Evolutionary conservation across 2,113 vertebrate species (phyloP), one percentile per base, ranked within the genome.

Genomic region (Oryzias woworae): DNA sequence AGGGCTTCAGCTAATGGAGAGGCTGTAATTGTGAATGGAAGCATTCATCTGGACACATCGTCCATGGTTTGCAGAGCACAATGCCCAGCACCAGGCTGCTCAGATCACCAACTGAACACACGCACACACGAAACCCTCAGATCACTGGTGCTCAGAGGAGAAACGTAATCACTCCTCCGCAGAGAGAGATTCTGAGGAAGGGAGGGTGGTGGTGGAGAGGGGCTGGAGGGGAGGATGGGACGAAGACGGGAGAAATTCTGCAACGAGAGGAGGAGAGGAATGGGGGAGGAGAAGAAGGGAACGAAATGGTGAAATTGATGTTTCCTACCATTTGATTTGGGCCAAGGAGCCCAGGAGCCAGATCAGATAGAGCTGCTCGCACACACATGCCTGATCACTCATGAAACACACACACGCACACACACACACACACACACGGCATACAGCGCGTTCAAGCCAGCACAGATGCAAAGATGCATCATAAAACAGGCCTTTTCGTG

Each of bases 21-120:
- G 84, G 79, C 88, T 87, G 85, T 84, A 84, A 87, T 86, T 87
- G 85, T 90, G 87, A 91, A 91, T 90, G 86, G 88, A 84, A 62
- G 84, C 86, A 90, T 90, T 91, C 87, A 89, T 88, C 84, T 89
- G 79, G 79, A 90, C 88, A 88, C 81, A 70, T 78, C 58, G 82
- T 81, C 84, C 73, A 61, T 87, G 88, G 90, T 91, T 88, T 86
- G 80, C 54, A 48, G 69, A 65, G 36, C 81, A 91, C 90, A 90
- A 90, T 87, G 71, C 77, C 68, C 85, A 64, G 78, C 69, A 28
- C 67, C 69, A 71, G 61, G 84, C 86, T 80, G 84, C 88, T 88
- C 88, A 87, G 86, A 90, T 88, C 87, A 86, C 85, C 86, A 76
- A 77, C 77, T 52, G 77, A 79, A 68, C 49, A 62, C 15, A 72